Percentiles rank a stretch among this genome's conserved stretches.
Conservation (phyloP, 2,888 invertebrate species). For the Campoplex nolae region DNA sequence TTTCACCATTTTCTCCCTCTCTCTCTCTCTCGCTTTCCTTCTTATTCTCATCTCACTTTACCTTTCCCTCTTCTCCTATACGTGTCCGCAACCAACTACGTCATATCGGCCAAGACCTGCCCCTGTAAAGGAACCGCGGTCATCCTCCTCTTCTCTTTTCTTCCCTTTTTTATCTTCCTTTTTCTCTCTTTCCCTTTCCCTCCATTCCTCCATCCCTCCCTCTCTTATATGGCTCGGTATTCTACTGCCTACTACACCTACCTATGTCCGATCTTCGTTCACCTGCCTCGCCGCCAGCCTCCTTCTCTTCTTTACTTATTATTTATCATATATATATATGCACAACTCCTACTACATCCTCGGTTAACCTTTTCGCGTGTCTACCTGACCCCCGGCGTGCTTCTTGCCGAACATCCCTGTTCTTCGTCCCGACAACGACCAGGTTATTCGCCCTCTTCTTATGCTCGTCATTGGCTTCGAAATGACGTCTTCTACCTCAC, state of each 20-base stretch:
- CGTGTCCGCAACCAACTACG: constrained; percentile 45
- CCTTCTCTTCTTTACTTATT: constrained; percentile 43
- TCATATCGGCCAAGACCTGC: constrained; percentile 65
- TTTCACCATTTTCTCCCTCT: constrained; percentile 59
- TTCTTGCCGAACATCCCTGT: constrained; percentile 44
- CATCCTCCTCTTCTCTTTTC: constrained; percentile 1
- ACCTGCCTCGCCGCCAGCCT: constrained; percentile 70
- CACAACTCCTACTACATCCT: constrained; percentile 25
- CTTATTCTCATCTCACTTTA: too few species aligned
- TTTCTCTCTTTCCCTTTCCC: not conserved
- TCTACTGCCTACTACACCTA: constrained; percentile 50
- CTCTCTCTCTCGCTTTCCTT: constrained; percentile 3
- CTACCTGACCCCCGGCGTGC: constrained; percentile 63
- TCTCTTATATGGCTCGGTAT: constrained; percentile 27
- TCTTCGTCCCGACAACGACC: constrained; percentile 42
- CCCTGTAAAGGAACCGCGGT: constrained; percentile 54
- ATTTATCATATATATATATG: constrained; percentile 22
- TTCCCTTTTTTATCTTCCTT: not conserved
- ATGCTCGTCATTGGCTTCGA: constrained; percentile 20
- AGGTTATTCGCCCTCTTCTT: constrained; percentile 50
- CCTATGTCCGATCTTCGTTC: constrained; percentile 71
- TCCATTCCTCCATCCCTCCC: not conserved
- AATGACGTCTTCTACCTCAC: constrained; percentile 29
- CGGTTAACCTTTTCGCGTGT: constrained; percentile 58
- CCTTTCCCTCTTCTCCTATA: not conserved